Base-by-base conservation (phyloP, 1,140 invertebrate genomes). In the Nasonia vitripennis region DNA sequence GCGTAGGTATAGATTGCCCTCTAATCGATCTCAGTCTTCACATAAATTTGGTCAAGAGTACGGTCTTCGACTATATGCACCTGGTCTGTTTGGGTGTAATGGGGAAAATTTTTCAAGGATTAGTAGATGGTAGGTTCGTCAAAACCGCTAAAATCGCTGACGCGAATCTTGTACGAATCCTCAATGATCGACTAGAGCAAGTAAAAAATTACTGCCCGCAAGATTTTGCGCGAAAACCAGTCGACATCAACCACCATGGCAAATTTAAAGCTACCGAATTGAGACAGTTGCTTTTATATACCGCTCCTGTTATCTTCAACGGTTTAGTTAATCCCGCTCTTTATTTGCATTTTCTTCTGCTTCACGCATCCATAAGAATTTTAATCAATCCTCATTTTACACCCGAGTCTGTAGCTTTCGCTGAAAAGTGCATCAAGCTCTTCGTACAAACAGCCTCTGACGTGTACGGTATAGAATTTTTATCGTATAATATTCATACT, bases 401-500 rank as follows among this genome's bases (percentile, higher is more conserved):
- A 34, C 2, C 34, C 2, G 34, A 34, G 34, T 34, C 34, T 85
- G 23, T 27, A 4, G 31, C 4, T 10, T 85, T 87, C 86, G 79
- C 84, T 14, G 27, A 86, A 73, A 11, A 48, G 5, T 41, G 41
- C 5, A 31, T 88, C 20, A 23, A 51, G 45, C 81, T 86, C 41
- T 89, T 88, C 68, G 86, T 88, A 17, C 5, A n/a, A 12, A 77
- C 31, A 73, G 79, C 82, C 79, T 81, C 74, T 31, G 0, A 81
- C 17, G 12, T 89, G 9, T 89, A 88, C 55, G 86, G 86, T 9
- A 31, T 45, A 3, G 55, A 78, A 34, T 89, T 89, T 85, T 27
- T 86, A 23, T 83, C 80, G 0, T 89, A 89, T 37, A 88, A 88
- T 73, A 31, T 86, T 27, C 88, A 89, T 87, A 80, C 84, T n/a